Percentiles rank a stretch among this genome's conserved stretches.
phyloP scores from a whole-genome alignment of 2,797 vertebrate genomes.

The Okamejei kenojei region DNA sequence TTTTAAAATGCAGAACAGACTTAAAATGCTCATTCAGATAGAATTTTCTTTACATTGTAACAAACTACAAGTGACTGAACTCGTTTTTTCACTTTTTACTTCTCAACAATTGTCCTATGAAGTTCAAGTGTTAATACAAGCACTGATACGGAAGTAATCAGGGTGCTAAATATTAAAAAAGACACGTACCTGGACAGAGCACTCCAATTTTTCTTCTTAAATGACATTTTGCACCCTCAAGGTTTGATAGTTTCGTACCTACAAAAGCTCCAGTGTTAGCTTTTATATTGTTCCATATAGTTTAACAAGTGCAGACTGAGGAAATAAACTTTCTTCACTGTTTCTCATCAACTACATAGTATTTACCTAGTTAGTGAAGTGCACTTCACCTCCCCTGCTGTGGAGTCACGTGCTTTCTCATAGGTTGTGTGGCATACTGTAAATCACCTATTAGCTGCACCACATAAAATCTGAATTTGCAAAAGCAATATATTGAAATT shows the following conservation, averaged over 20 bases:
- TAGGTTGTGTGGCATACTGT: conserved; percentile 52
- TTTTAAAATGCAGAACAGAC: neutral
- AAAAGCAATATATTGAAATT: neutral
- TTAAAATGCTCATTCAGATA: neutral
- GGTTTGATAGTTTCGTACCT: conserved; percentile 39
- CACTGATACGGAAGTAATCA: conserved; percentile 5
- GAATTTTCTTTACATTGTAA: neutral
- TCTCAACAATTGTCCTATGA: neutral
- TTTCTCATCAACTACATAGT: conserved; percentile 47
- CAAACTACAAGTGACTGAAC: neutral
- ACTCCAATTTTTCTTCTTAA: conserved; percentile 78
- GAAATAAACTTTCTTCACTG: neutral
- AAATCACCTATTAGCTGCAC: conserved; percentile 50
- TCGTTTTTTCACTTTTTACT: neutral
- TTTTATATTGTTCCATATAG: conserved; percentile 39
- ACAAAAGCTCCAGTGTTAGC: conserved; percentile 36
- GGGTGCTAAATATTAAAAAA: conserved; percentile 22
- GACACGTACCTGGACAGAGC: conserved; percentile 80
- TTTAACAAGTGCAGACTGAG: neutral
- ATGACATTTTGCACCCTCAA: conserved; percentile 60
- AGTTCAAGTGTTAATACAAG: neutral
- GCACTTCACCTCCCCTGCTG: conserved; percentile 64
- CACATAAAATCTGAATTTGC: conserved; percentile 41
- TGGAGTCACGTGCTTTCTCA: conserved; percentile 70
- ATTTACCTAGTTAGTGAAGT: conserved; percentile 39